Conservation (phyloP, 2,113 vertebrate genomes). For the Melanerpes formicivorus region DNA sequence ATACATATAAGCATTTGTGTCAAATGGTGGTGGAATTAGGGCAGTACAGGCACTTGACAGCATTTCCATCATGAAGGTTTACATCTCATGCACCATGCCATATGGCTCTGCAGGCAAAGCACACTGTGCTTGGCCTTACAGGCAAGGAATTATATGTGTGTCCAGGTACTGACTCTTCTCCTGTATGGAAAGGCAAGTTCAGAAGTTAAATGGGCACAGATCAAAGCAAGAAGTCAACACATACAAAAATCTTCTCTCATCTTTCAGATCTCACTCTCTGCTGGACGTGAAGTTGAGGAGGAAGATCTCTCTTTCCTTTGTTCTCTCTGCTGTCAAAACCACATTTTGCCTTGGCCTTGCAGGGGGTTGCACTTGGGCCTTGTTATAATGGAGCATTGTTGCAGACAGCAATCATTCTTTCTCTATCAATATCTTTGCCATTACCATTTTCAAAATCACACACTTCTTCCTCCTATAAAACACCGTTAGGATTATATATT, state of each 20-base stretch:
- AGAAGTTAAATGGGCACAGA: neutral
- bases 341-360: neutral
- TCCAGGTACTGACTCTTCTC: neutral
- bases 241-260: neutral
- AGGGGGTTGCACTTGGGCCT: neutral
- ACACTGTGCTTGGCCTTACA: neutral
- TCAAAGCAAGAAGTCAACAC: neutral
- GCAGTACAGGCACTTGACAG: neutral
- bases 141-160: neutral
- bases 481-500: neutral
- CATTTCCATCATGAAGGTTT: neutral
- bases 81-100: neutral
- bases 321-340: neutral
- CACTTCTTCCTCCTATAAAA: neutral
- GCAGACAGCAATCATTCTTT: neutral
- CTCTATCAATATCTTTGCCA: neutral
- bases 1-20: fast-evolving
- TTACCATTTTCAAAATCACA: neutral
- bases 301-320: neutral
- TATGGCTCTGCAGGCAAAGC: neutral
- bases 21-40: neutral
- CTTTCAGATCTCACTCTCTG: neutral
- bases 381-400: neutral
- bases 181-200: neutral
- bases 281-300: neutral